phyloP scores from a whole-genome alignment of 2,113 vertebrate genomes.

The Alces alces region DNA sequence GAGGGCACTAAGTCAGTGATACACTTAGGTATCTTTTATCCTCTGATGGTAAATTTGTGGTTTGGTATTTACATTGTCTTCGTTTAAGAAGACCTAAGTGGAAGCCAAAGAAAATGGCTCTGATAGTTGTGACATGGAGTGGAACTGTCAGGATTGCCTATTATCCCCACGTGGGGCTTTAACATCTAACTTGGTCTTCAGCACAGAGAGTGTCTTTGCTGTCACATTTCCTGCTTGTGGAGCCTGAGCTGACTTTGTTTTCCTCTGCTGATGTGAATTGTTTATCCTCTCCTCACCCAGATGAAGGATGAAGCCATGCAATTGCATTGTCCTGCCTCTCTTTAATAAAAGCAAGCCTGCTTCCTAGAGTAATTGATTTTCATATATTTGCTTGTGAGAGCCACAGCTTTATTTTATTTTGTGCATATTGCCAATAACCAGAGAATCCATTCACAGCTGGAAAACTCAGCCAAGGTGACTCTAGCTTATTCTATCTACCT shows the following conservation, averaged over 20 bases:
- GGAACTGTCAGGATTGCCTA: neutral
- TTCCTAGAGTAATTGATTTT: slow-evolving; percentile 56
- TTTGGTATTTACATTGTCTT: slow-evolving; percentile 10
- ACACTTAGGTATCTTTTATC: neutral
- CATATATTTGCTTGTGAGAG: slow-evolving; percentile 41
- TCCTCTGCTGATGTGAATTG: neutral
- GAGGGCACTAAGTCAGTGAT: neutral
- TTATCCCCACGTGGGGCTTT: neutral
- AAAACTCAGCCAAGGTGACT: neutral
- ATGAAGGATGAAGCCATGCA: neutral
- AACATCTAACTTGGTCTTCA: neutral
- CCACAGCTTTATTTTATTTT: slow-evolving; percentile 38
- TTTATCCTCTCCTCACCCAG: neutral
- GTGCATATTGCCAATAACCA: slow-evolving; percentile 6
- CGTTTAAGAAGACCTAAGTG: slow-evolving; percentile 7
- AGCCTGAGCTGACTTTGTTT: neutral
- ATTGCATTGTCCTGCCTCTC: neutral
- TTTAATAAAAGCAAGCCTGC: neutral
- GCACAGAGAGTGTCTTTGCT: neutral
- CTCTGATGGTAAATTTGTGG: neutral
- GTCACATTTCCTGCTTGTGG: neutral
- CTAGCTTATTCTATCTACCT: slow-evolving; percentile 47
- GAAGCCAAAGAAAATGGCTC: neutral
- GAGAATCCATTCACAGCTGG: slow-evolving; percentile 15
- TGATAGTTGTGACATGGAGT: neutral